phyloP scores from a whole-genome alignment of 2,797 vertebrate species.

The Coregonus ussuriensis region DNA sequence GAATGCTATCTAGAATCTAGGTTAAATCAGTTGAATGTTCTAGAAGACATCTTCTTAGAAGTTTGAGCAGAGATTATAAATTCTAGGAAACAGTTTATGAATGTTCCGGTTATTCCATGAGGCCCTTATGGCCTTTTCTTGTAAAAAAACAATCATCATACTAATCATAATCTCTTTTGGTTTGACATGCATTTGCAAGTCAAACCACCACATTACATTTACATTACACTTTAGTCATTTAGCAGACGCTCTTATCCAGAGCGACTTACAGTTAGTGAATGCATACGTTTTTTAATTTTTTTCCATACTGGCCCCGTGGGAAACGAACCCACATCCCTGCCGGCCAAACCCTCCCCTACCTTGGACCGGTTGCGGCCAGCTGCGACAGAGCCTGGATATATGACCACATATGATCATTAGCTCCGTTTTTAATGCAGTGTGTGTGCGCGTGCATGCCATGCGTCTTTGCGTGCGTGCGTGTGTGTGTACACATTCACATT shows the following conservation, averaged over 20 bases:
- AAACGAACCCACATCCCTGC: too few relatives aligned
- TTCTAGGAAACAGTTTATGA: not conserved
- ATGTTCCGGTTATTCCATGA: not conserved
- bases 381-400: too few relatives aligned
- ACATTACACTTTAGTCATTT: too few relatives aligned
- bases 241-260: too few relatives aligned
- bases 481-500: not conserved
- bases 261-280: too few relatives aligned
- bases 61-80: not conserved
- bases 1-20: not conserved
- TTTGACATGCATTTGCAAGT: too few relatives aligned
- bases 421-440: conserved; percentile 12
- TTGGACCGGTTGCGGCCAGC: too few relatives aligned
- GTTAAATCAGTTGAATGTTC: not conserved
- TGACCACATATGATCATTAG: conserved; percentile 25
- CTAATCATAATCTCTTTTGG: not conserved
- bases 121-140: not conserved
- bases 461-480: not conserved
- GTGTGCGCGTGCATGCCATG: not conserved
- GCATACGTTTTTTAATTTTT: too few relatives aligned
- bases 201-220: too few relatives aligned
- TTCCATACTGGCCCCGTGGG: too few relatives aligned
- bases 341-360: too few relatives aligned
- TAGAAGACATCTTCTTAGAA: not conserved
- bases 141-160: not conserved